Percentiles rank a stretch among this genome's conserved stretches.
Evolutionary conservation across 2,797 vertebrate genomes (phyloP).

Genomic region (Anguilla pacifica): DNA sequence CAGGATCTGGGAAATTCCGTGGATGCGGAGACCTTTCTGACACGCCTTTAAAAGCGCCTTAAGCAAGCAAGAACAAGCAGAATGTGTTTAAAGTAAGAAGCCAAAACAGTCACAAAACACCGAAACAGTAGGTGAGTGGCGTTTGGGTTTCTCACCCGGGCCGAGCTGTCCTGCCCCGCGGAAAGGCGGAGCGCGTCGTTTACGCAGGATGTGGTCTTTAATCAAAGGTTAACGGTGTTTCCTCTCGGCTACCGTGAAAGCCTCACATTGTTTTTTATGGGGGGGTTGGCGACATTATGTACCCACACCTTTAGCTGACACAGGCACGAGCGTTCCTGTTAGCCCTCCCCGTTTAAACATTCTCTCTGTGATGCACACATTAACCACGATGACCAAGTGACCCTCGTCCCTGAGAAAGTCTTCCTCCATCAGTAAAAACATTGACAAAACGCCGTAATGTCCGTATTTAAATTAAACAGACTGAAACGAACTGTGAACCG

Average conservation of each 20-base stretch:
- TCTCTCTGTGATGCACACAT: slow-evolving; percentile 50
- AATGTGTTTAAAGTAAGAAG: not conserved
- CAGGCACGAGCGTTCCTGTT: not conserved
- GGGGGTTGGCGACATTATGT: not conserved
- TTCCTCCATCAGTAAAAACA: not conserved
- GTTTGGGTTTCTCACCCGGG: slow-evolving; percentile 7
- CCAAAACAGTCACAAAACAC: not conserved
- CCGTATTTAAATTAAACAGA: not conserved
- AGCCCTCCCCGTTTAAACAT: slow-evolving; percentile 40
- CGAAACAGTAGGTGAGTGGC: not conserved
- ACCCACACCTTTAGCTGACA: not conserved
- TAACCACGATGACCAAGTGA: slow-evolving; percentile 36
- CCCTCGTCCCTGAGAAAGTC: not conserved
- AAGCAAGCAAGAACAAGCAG: not conserved
- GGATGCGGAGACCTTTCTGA: not conserved
- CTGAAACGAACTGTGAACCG: not conserved
- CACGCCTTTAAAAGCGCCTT: not conserved
- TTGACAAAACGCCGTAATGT: not conserved
- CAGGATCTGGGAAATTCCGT: not conserved
- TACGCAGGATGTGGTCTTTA: slow-evolving; percentile 27
- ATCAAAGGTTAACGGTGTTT: slow-evolving; percentile 33
- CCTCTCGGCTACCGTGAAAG: slow-evolving; percentile 27
- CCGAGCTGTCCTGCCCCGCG: not conserved
- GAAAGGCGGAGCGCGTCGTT: not conserved
- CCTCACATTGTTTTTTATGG: slow-evolving; percentile 10